phyloP scores from a whole-genome alignment of 2,888 invertebrate species.

The Orthosia gothica region DNA sequence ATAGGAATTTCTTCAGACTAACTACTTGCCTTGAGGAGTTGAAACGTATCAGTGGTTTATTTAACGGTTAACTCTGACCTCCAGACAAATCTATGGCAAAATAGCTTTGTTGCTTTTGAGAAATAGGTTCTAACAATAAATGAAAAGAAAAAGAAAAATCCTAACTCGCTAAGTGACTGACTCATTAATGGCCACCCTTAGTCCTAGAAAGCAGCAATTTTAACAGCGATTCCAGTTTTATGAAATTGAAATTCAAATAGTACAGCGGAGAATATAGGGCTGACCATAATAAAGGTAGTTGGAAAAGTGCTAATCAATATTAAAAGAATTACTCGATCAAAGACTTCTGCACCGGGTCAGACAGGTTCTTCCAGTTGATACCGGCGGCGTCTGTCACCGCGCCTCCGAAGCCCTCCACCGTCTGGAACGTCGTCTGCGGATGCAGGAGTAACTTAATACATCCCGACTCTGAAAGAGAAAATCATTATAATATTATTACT shows the following conservation, averaged over 20 bases:
- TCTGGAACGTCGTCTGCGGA: slow-evolving; percentile 89
- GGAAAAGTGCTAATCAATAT: not conserved
- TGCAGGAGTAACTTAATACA: slow-evolving; percentile 40
- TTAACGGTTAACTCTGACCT: not conserved
- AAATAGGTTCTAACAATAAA: not conserved
- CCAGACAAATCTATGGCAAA: not conserved
- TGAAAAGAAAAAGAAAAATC: not conserved
- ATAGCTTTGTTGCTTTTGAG: not conserved
- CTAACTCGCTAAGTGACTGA: not conserved
- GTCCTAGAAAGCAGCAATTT: not conserved
- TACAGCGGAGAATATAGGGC: too few relatives aligned
- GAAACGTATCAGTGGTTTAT: not conserved
- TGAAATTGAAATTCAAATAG: too few relatives aligned
- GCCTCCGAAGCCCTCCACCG: slow-evolving; percentile 95
- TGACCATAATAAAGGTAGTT: too few relatives aligned
- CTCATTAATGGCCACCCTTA: not conserved
- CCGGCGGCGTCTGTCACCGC: slow-evolving; percentile 94
- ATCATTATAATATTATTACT: not conserved
- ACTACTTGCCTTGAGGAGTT: not conserved
- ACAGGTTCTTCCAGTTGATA: slow-evolving; percentile 93
- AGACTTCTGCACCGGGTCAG: slow-evolving; percentile 79
- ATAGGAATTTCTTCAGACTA: not conserved
- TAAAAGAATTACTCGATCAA: slow-evolving; percentile 67
- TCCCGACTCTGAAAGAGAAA: slow-evolving; percentile 25
- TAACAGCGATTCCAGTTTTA: too few relatives aligned